Base-by-base conservation (phyloP, 1,140 invertebrate genomes). In the Euborellia annulipes region DNA sequence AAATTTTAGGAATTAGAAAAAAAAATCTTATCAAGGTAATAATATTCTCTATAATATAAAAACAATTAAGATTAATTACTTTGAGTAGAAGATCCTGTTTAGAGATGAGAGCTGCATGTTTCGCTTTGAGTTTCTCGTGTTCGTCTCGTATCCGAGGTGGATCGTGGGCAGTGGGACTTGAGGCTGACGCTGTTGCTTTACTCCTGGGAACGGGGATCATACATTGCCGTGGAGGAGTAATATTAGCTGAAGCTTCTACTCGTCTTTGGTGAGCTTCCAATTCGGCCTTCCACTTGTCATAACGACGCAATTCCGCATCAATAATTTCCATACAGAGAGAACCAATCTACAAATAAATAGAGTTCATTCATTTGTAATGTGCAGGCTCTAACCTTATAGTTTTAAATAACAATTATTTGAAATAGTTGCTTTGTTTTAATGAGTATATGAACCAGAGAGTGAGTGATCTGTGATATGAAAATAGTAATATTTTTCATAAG, bases 321-420 rank as follows among this genome's bases (percentile, higher is more conserved):
- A 98, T 78, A 38, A 97, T 83, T 65, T 93, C 89, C 79, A 98
- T 91, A 58, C 87, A 92, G 17, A 96, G 66, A 1, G 92, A 94
- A 7, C 92, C 92, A 62, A 92, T 86, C 79, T 88, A 62, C 45
- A 66, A 69, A 27, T 4, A 27, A 27, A 27, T n/a, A n/a, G n/a
- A n/a, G n/a, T n/a, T n/a, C n/a, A n/a, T n/a, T n/a, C n/a, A n/a
- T n/a, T n/a, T n/a, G n/a, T n/a, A n/a, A n/a, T n/a, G n/a, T n/a
- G n/a, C n/a, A n/a, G n/a, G n/a, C n/a, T n/a, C n/a, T n/a, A n/a
- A n/a, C n/a, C n/a, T n/a, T n/a, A n/a, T n/a, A n/a, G n/a, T n/a
- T 42, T 41, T 38, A 46, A 41, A 43, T 36, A 22, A 18, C 38
- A 48, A 17, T 41, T 27, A 43, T 49, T 36, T 34, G 51, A 42